These are phyloP conservation scores for Meda fulgida DNA, from an alignment of 2,797 vertebrate species.

Conservation along the genomic window DNA sequence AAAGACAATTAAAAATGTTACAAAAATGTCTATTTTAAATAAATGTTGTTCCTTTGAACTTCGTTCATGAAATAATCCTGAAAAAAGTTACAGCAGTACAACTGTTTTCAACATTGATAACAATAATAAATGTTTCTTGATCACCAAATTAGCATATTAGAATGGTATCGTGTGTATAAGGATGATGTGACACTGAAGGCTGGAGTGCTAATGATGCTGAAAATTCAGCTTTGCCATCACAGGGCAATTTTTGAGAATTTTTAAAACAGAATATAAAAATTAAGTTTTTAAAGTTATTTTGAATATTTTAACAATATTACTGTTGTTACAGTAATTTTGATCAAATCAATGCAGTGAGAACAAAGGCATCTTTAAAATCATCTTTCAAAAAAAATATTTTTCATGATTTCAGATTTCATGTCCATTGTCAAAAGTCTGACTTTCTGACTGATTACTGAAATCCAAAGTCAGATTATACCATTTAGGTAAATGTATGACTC, in stretches of 20 bases:
- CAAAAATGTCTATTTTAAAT: too few species aligned
- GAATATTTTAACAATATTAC: background rate
- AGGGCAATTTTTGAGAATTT: background rate
- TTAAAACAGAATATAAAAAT: background rate
- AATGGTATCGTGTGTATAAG: background rate
- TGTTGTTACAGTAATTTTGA: background rate
- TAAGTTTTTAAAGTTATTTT: background rate
- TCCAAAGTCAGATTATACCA: background rate
- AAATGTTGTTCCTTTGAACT: too few species aligned
- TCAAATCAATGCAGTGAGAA: background rate
- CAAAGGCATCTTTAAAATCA: background rate
- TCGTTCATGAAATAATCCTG: background rate
- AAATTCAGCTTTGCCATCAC: background rate
- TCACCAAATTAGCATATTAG: background rate
- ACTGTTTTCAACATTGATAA: too few species aligned
- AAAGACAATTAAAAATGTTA: too few species aligned
- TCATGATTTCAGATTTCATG: background rate
- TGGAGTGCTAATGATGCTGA: background rate
- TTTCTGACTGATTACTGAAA: background rate
- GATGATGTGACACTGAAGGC: background rate
- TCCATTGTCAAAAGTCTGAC: background rate
- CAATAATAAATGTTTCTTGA: background rate
- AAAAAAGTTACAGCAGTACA: background rate
- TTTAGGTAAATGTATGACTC: background rate
- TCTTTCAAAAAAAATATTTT: background rate